Base-by-base conservation (phyloP, 2,797 vertebrate species). In the Coranthus polyacanthus region DNA sequence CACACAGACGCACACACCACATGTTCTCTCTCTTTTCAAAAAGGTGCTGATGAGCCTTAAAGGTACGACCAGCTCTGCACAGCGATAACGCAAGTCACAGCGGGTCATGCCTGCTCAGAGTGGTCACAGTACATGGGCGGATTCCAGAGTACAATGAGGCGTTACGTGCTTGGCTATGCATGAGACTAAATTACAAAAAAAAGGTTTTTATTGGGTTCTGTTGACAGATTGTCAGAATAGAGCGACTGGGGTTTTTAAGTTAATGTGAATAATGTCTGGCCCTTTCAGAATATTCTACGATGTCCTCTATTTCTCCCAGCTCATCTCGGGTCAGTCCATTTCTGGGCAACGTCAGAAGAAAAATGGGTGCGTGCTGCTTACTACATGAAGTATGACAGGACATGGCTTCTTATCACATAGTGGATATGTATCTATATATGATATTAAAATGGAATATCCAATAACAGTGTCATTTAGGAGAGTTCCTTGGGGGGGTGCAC, bases 131-230 rank as follows among this genome's bases (percentile, higher is more conserved):
- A 75, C 86, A 82, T 63, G 63, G 52, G 72, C 81, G 73, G 75
- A 88, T 80, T 79, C 81, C 81, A 73, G 71, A 62, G 50, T 75
- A 65, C 29, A 51, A 41, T 74, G 78, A 79, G 78, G 77, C 69
- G 76, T 90, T 78, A 78, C 68, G 78, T 89, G 90, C 90, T 93
- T 90, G 84, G 90, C 90, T 93, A 88, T 93, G 93, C 93, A 94
- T 94, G 92, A 92, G 83, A 82, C 81, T 65, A 78, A 71, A 86
- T 87, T 89, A 80, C 77, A 86, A 87, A 58, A 60, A 37, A 58
- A 37, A 80, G 67, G 47, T 81, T 90, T 91, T 90, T 89, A 88
- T 88, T 53, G 13, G 75, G 54, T 81, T 69, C 55, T 56, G 45
- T 61, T 64, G 32, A 50, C 63, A 42, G 32, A 32, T 43, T 29